Percentiles rank a stretch among this genome's conserved stretches.
Evolutionary conservation across 92 coral and sea anemone genomes (phyloP).

Genomic region (Pocillopora meandrina): DNA sequence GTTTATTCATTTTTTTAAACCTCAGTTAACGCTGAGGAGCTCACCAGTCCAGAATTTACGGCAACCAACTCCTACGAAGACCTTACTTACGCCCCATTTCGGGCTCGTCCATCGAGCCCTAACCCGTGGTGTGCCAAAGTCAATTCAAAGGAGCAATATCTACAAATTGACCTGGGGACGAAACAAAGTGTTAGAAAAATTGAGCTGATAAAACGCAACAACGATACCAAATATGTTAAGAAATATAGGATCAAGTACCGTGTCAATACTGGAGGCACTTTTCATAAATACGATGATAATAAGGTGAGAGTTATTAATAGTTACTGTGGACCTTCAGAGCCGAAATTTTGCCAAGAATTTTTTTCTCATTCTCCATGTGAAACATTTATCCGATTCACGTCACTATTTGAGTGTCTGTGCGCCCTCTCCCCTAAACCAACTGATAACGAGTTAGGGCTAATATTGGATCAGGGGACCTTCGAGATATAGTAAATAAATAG

Average conservation of each 20-base stretch:
- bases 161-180: slow-evolving; percentile 22
- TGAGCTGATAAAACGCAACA: background rate
- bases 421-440: too few species aligned
- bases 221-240: slow-evolving; percentile 1
- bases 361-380: too few species aligned
- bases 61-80: background rate
- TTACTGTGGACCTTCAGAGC: too few species aligned
- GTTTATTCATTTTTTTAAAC: background rate
- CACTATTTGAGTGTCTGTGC: too few species aligned
- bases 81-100: background rate
- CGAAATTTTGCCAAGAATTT: too few species aligned
- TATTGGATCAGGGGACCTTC: too few species aligned
- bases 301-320: background rate
- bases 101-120: slow-evolving; percentile 28
- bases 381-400: too few species aligned
- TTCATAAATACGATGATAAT: background rate
- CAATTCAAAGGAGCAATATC: background rate
- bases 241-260: background rate
- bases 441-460: too few species aligned
- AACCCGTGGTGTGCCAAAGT: slow-evolving; percentile 9
- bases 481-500: too few species aligned
- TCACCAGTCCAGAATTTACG: background rate
- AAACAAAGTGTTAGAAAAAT: slow-evolving; percentile 7
- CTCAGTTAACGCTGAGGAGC: accelerated
- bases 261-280: background rate